phyloP scores from a whole-genome alignment of 1,140 invertebrate genomes.

The Tribolium castaneum region DNA sequence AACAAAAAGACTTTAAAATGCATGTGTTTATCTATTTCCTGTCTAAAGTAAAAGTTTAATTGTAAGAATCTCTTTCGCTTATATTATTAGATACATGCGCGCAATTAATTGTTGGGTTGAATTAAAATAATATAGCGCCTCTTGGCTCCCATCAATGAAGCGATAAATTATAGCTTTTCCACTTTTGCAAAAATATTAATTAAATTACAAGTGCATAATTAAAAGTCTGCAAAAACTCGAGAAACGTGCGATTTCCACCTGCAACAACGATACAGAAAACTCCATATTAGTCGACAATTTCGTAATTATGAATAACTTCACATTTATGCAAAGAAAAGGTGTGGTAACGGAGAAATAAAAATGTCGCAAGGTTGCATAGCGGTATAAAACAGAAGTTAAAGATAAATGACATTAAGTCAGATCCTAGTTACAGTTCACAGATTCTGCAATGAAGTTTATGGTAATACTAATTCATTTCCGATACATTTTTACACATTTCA shows the following conservation, averaged over 20 bases:
- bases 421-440: conserved; percentile 50
- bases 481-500: not conserved
- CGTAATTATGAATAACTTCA: conserved; percentile 47
- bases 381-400: conserved; percentile 58
- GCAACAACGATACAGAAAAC: conserved; percentile 26
- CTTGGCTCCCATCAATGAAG: not conserved
- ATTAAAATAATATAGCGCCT: too few species aligned
- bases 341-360: conserved; percentile 50
- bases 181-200: not conserved
- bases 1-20: too few species aligned
- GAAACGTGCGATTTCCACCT: not conserved
- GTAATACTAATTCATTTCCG: conserved; percentile 42
- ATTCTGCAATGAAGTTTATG: conserved; percentile 52
- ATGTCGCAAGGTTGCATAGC: conserved; percentile 57
- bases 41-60: not conserved
- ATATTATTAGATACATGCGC: not conserved
- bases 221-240: not conserved
- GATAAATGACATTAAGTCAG: conserved; percentile 55
- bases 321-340: conserved; percentile 48
- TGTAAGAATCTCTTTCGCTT: not conserved
- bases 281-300: conserved; percentile 37
- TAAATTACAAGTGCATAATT: not conserved
- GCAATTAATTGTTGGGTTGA: too few species aligned
- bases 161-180: not conserved
- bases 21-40: too few species aligned